A percentile compares a stretch with the other conserved stretches of the same genome.
Conservation (phyloP, 2,888 invertebrate species). For the Nephrocerus scutellatus region DNA sequence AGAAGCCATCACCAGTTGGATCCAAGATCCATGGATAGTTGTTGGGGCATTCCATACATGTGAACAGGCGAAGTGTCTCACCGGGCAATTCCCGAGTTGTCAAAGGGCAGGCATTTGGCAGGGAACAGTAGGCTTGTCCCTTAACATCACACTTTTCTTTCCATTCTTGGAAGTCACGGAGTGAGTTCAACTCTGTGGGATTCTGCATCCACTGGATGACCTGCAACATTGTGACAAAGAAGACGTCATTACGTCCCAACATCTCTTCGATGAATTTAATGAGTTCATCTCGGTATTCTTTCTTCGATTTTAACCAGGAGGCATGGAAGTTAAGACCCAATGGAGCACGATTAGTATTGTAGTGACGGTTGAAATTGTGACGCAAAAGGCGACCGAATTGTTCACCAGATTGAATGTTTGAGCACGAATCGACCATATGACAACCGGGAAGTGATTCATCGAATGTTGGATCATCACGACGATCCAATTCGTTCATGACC, state of each 20-base stretch:
- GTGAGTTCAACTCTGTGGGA: slow-evolving; percentile 76
- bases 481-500: slow-evolving; percentile 91
- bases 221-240: slow-evolving; percentile 85
- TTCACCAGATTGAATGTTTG: slow-evolving; percentile 84
- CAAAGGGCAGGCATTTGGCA: slow-evolving; percentile 85
- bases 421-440: slow-evolving; percentile 91
- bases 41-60: slow-evolving; percentile 93
- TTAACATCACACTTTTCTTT: slow-evolving; percentile 93
- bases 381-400: slow-evolving; percentile 83
- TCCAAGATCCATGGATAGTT: slow-evolving; percentile 93
- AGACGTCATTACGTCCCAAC: slow-evolving; percentile 81
- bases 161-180: slow-evolving; percentile 91
- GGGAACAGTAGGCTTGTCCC: slow-evolving; percentile 85
- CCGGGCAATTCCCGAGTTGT: slow-evolving; percentile 86
- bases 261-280: slow-evolving; percentile 92
- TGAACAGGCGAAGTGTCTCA: slow-evolving; percentile 85
- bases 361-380: slow-evolving; percentile 92
- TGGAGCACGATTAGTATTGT: slow-evolving; percentile 87
- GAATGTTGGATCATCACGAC: slow-evolving; percentile 88
- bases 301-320: slow-evolving; percentile 90
- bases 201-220: slow-evolving; percentile 96
- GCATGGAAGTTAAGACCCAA: slow-evolving; percentile 90
- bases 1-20: slow-evolving; percentile 90
- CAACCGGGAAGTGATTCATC: slow-evolving; percentile 91
- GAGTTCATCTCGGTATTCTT: slow-evolving; percentile 84